Evolutionary conservation across 2,797 vertebrate genomes (phyloP).

Genomic region (Chaetophractus vellerosus): DNA sequence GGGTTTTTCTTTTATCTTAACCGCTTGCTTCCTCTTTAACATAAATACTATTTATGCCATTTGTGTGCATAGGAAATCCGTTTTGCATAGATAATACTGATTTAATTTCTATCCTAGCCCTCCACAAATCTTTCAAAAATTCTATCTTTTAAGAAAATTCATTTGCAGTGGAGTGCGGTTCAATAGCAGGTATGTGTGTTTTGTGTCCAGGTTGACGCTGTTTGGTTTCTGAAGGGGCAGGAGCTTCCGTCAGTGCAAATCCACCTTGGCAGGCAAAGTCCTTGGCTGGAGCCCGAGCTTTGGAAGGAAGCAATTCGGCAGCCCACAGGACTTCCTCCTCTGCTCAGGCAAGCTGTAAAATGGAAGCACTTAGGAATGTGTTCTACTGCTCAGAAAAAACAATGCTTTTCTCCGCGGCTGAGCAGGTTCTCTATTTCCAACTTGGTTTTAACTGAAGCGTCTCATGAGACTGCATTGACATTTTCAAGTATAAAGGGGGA

Average conservation of each 20-base stretch:
- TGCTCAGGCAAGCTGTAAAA: not conserved
- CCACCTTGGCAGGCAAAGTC: not conserved
- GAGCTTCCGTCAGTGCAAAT: too few species aligned
- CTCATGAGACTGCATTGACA: not conserved
- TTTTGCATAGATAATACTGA: not conserved
- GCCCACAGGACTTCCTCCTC: too few species aligned
- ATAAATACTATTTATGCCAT: not conserved
- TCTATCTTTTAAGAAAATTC: not conserved
- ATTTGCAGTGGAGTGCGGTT: not conserved
- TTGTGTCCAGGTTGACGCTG: not conserved
- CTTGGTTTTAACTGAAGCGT: not conserved
- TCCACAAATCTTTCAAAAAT: not conserved
- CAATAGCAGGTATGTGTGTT: not conserved
- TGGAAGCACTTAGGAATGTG: not conserved
- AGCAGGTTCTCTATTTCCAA: slow-evolving; percentile 4
- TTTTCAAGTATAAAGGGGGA: slow-evolving; percentile 20
- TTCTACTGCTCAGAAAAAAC: not conserved
- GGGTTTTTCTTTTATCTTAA: not conserved
- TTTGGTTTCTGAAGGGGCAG: not conserved
- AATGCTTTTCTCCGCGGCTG: not conserved
- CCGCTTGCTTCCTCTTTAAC: not conserved
- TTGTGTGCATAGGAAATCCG: slow-evolving; percentile 35
- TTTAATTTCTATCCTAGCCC: not conserved
- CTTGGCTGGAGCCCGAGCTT: not conserved
- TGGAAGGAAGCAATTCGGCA: not conserved